Evolutionary conservation across 2,888 invertebrate genomes (phyloP).

Genomic region (Drosophila merina): DNA sequence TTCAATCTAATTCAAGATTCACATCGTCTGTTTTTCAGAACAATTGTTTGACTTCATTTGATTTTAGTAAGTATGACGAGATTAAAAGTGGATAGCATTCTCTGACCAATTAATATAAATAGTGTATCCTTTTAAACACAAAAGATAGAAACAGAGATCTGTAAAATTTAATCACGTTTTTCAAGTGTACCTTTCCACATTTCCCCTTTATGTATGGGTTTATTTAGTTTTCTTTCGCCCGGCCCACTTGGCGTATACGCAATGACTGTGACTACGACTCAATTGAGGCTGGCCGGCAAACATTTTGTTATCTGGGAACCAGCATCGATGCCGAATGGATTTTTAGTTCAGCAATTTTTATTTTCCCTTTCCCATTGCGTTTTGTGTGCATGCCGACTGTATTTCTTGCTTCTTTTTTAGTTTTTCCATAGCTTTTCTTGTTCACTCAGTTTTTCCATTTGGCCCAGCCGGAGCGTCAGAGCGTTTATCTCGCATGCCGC

Average conservation of each 20-base stretch:
- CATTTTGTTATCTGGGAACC: constrained; percentile 69
- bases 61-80: too few species aligned
- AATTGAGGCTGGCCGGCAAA: constrained; percentile 59
- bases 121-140: too few species aligned
- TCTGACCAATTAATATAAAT: too few species aligned
- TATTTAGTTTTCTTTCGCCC: constrained; percentile 43
- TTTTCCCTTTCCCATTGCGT: constrained; percentile 23
- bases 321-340: constrained; percentile 68
- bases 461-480: constrained; percentile 36
- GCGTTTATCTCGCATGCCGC: constrained; percentile 60
- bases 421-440: constrained; percentile 32
- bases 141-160: too few species aligned
- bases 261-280: constrained; percentile 46
- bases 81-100: too few species aligned
- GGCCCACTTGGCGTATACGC: constrained; percentile 58
- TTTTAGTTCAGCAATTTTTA: constrained; percentile 44
- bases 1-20: not conserved
- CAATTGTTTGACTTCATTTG: too few species aligned
- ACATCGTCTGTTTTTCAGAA: too few species aligned
- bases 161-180: constrained; percentile 1
- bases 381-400: constrained; percentile 30
- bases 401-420: constrained; percentile 15
- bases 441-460: constrained; percentile 59
- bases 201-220: constrained; percentile 26
- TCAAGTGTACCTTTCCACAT: constrained; percentile 12